Percentiles rank a stretch among this genome's conserved stretches.
Evolutionary conservation across 2,113 vertebrate species (phyloP).

Genomic region (Vicugna pacos): DNA sequence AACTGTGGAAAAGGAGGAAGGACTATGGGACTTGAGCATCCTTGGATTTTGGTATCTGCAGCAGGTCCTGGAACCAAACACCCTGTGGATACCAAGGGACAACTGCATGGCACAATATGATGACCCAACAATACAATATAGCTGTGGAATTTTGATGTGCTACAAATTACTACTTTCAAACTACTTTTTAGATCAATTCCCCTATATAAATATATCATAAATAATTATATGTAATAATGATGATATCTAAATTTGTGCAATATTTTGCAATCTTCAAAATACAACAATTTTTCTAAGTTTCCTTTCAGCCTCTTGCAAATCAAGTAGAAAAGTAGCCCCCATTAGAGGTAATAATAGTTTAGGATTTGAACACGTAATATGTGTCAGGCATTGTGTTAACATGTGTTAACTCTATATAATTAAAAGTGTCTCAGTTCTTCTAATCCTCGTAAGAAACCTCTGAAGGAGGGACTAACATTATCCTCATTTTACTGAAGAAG

Average conservation of each 20-base stretch:
- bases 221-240: not conserved
- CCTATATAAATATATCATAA: not conserved
- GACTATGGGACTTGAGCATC: not conserved
- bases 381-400: not conserved
- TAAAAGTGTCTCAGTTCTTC: not conserved
- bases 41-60: not conserved
- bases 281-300: not conserved
- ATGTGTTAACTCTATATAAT: not conserved
- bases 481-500: not conserved
- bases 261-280: slow-evolving; percentile 8
- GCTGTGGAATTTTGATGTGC: not conserved
- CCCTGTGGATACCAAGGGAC: rapidly evolving
- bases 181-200: not conserved
- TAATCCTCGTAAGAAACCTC: not conserved
- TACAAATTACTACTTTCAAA: not conserved
- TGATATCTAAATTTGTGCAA: not conserved
- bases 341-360: slow-evolving; percentile 13
- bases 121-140: not conserved
- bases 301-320: not conserved
- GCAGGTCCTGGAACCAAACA: not conserved
- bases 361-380: not conserved
- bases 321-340: not conserved
- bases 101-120: not conserved
- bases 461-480: not conserved
- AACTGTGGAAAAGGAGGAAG: not conserved